A percentile compares a stretch with the other conserved stretches of the same genome.
These are phyloP conservation scores for Acestrorhynchus altus DNA, from an alignment of 2,797 vertebrate species.

Conservation along the genomic window DNA sequence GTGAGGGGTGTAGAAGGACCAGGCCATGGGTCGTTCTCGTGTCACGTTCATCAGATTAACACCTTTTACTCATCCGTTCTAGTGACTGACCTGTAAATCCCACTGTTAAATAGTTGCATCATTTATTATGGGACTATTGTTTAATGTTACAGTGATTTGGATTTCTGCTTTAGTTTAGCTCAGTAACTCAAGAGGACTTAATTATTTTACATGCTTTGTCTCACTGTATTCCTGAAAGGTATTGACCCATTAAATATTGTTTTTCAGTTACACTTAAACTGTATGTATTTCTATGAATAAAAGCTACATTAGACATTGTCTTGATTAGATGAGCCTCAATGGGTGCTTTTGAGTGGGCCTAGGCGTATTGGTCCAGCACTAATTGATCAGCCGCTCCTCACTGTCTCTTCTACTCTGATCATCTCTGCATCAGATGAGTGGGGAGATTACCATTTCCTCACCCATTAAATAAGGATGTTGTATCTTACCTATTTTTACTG, in stretches of 20 bases:
- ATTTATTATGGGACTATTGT: slow-evolving; percentile 55
- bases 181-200: slow-evolving; percentile 45
- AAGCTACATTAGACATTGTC: slow-evolving; percentile 63
- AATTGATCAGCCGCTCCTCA: not conserved
- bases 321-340: slow-evolving; percentile 59
- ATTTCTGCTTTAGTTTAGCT: slow-evolving; percentile 51
- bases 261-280: slow-evolving; percentile 66
- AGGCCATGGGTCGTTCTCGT: slow-evolving; percentile 47
- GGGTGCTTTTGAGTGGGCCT: slow-evolving; percentile 47
- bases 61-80: slow-evolving; percentile 40
- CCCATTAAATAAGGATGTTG: slow-evolving; percentile 69
- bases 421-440: slow-evolving; percentile 49
- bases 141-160: slow-evolving; percentile 57
- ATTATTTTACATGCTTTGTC: slow-evolving; percentile 53
- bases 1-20: slow-evolving; percentile 52
- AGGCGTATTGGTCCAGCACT: slow-evolving; percentile 42
- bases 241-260: slow-evolving; percentile 66
- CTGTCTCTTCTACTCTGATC: slow-evolving; percentile 22
- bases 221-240: slow-evolving; percentile 66
- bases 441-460: slow-evolving; percentile 53
- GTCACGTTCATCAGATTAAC: slow-evolving; percentile 49
- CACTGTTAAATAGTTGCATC: slow-evolving; percentile 58
- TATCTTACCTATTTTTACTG: slow-evolving; percentile 57
- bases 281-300: slow-evolving; percentile 71
- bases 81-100: slow-evolving; percentile 58